These are phyloP conservation scores for Heliconius melpomene DNA, from an alignment of 1,140 invertebrate genomes.

Conservation along the genomic window DNA sequence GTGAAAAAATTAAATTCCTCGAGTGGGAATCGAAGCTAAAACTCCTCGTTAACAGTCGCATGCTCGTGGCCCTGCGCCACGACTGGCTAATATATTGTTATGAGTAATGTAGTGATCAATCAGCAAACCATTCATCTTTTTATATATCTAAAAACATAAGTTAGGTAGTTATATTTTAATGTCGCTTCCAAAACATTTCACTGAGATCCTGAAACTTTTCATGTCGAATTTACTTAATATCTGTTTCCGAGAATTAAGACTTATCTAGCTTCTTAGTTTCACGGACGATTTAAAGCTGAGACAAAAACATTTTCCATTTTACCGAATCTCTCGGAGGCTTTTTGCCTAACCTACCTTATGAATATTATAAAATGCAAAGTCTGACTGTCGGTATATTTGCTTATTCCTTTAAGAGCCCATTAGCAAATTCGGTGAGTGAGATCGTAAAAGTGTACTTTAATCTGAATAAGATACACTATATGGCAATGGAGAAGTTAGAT, in stretches of 20 bases:
- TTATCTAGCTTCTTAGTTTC: slow-evolving; percentile 20
- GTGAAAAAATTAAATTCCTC: no score
- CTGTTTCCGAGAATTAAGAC: slow-evolving; percentile 8
- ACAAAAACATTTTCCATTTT: slow-evolving; percentile 31
- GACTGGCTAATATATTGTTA: no score
- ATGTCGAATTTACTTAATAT: slow-evolving; percentile 1
- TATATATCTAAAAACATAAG: background rate
- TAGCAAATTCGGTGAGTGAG: slow-evolving; percentile 23
- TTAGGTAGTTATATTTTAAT: background rate
- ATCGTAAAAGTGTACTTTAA: background rate
- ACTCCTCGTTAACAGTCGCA: no score
- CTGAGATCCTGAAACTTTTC: slow-evolving; percentile 16
- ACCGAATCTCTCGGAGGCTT: slow-evolving; percentile 22
- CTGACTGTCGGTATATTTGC: slow-evolving; percentile 31
- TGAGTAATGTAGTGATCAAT: no score
- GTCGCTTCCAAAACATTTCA: background rate
- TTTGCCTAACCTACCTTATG: slow-evolving; percentile 35
- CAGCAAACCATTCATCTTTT: no score
- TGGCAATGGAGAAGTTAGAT: background rate
- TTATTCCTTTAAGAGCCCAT: slow-evolving; percentile 32
- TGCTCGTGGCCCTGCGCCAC: no score
- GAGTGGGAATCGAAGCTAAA: no score
- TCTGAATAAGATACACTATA: background rate
- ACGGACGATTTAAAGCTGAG: slow-evolving; percentile 17
- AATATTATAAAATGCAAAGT: slow-evolving; percentile 41